These are phyloP conservation scores for Parazoanthus swiftii DNA, from an alignment of 92 coral and sea anemone species.

Conservation along the genomic window DNA sequence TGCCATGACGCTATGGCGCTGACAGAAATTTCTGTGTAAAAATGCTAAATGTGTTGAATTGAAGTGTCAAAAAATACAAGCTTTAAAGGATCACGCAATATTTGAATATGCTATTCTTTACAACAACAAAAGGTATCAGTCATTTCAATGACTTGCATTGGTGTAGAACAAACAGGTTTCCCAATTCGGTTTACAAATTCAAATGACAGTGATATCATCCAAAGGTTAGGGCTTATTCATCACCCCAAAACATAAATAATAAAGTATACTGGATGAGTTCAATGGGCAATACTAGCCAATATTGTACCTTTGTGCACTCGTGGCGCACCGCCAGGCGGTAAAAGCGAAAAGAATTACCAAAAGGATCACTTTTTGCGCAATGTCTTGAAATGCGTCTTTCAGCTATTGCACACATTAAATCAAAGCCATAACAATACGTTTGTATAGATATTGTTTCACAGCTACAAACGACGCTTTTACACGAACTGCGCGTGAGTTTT, in stretches of 20 bases:
- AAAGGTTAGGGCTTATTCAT: background rate
- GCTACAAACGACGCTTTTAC: background rate
- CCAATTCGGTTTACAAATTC: constrained; percentile 15
- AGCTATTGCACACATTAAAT: background rate
- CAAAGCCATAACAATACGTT: background rate
- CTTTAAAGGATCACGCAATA: constrained; percentile 28
- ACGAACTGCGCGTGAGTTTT: background rate
- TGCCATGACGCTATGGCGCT: background rate
- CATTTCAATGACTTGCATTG: background rate
- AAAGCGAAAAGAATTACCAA: background rate
- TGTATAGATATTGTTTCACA: background rate
- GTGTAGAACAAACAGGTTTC: background rate
- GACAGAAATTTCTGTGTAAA: background rate
- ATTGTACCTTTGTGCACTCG: background rate
- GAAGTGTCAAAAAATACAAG: background rate
- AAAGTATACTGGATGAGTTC: background rate
- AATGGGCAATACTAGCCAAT: background rate
- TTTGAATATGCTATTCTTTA: background rate
- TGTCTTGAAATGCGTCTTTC: background rate
- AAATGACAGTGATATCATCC: background rate
- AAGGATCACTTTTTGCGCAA: background rate
- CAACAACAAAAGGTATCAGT: background rate
- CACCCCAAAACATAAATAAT: background rate
- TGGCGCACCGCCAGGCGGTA: constrained; percentile 20
- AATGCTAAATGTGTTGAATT: background rate